phyloP scores from a whole-genome alignment of 2,888 invertebrate species.

The Lucinisca nassula region DNA sequence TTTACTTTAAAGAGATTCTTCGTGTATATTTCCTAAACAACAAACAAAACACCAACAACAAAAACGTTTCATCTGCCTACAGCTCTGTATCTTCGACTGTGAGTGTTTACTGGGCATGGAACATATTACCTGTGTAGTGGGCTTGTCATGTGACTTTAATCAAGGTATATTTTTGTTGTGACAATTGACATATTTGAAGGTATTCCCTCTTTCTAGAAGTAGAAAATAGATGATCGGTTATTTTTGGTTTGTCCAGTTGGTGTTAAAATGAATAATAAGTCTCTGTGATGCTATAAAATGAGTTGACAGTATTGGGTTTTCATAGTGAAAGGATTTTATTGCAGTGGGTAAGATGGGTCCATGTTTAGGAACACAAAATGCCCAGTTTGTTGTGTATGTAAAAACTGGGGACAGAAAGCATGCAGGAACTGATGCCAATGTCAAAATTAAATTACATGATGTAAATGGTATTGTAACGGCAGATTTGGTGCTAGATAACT shows the following conservation, averaged over 20 bases:
- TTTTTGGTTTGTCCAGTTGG: neutral
- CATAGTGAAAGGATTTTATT: neutral
- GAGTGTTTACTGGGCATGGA: neutral
- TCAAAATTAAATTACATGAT: conserved; percentile 87
- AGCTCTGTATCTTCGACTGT: neutral
- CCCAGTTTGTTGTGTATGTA: conserved; percentile 84
- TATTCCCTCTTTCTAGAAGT: neutral
- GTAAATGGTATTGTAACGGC: conserved; percentile 84
- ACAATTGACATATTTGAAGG: neutral
- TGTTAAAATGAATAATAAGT: neutral
- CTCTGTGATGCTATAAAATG: neutral
- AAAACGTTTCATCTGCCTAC: too few species aligned
- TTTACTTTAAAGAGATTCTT: too few species aligned
- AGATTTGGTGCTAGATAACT: conserved; percentile 86
- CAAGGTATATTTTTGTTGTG: neutral
- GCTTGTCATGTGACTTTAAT: neutral
- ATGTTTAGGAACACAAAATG: conserved; percentile 58
- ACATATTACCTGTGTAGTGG: neutral
- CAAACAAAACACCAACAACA: too few species aligned
- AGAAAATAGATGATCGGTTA: neutral
- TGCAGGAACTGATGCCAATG: conserved; percentile 88
- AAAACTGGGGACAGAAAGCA: conserved; percentile 88
- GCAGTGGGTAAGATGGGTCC: conserved; percentile 56
- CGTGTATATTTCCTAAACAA: too few species aligned
- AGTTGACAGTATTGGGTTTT: neutral